A percentile compares a stretch with the other conserved stretches of the same genome.
Evolutionary conservation across 2,113 vertebrate genomes (phyloP).

Genomic region (Mungos mungo): DNA sequence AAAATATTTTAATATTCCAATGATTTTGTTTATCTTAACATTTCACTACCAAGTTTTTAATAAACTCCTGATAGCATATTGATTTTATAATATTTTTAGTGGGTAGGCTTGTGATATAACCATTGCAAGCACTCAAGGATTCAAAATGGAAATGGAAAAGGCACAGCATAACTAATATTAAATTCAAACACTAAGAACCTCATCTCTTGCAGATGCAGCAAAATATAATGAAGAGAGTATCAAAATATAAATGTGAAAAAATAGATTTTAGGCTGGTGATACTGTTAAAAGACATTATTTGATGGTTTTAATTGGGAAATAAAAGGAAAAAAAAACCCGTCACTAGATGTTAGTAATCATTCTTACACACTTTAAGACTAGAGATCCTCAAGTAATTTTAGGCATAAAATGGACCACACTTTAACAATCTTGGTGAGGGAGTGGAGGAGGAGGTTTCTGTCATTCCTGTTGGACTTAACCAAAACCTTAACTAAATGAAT

Average conservation of each 20-base stretch:
- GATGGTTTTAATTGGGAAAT: neutral
- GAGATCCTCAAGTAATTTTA: neutral
- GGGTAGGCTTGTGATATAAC: neutral
- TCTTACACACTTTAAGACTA: neutral
- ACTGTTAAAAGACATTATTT: neutral
- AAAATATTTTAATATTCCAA: neutral
- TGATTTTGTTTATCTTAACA: neutral
- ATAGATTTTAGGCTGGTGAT: neutral
- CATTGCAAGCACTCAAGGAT: neutral
- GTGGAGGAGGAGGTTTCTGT: neutral
- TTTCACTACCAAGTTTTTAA: neutral
- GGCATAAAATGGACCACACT: neutral
- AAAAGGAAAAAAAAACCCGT: neutral
- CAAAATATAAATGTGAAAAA: neutral
- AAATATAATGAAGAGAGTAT: neutral
- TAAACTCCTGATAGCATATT: neutral
- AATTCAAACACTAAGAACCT: neutral
- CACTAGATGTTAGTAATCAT: neutral
- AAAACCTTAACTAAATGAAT: neutral
- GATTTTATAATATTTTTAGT: neutral
- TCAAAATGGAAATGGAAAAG: neutral
- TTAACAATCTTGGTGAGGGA: neutral
- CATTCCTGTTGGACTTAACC: neutral
- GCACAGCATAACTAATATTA: neutral
- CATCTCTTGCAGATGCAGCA: neutral